A percentile compares a stretch with the other conserved stretches of the same genome.
phyloP scores from a whole-genome alignment of 1,140 invertebrate genomes.

The Diabrotica undecimpunctata region DNA sequence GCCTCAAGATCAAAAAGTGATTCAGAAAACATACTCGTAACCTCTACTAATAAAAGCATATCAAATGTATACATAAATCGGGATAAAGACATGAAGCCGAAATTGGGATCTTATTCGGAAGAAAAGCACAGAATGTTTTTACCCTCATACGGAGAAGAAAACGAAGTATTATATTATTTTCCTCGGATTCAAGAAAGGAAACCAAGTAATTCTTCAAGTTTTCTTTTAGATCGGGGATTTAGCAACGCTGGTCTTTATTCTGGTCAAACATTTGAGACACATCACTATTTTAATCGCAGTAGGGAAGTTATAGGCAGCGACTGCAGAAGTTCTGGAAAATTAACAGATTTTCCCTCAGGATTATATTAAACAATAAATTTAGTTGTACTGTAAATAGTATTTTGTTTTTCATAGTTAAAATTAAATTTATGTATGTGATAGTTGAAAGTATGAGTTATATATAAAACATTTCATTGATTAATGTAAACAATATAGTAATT shows the following conservation, averaged over 20 bases:
- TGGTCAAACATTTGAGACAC: constrained; percentile 51
- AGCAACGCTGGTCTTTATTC: constrained; percentile 60
- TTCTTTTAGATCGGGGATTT: constrained; percentile 58
- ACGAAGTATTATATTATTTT: constrained; percentile 42
- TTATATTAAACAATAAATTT: constrained; percentile 55
- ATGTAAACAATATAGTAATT: too few relatives aligned
- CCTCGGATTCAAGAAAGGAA: constrained; percentile 42
- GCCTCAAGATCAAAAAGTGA: constrained; percentile 46
- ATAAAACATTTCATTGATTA: too few relatives aligned
- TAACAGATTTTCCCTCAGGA: constrained; percentile 69
- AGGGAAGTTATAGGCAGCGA: constrained; percentile 39
- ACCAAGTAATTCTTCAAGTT: constrained; percentile 48
- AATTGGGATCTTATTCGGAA: constrained; percentile 29
- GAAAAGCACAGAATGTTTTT: constrained; percentile 47
- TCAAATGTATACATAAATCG: constrained; percentile 34
- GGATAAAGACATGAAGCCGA: constrained; percentile 24
- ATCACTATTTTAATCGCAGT: constrained; percentile 45
- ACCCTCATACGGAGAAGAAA: constrained; percentile 30
- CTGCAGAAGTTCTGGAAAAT: constrained; percentile 51
- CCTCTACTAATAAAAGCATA: constrained; percentile 30
- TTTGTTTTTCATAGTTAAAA: too few relatives aligned
- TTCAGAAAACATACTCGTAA: constrained; percentile 35
- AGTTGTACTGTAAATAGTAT: too few relatives aligned
- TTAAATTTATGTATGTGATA: too few relatives aligned
- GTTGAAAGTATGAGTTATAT: too few relatives aligned